A percentile compares a stretch with the other conserved stretches of the same genome.
Evolutionary conservation across 2,113 vertebrate genomes (phyloP).

Genomic region (Cervus canadensis): DNA sequence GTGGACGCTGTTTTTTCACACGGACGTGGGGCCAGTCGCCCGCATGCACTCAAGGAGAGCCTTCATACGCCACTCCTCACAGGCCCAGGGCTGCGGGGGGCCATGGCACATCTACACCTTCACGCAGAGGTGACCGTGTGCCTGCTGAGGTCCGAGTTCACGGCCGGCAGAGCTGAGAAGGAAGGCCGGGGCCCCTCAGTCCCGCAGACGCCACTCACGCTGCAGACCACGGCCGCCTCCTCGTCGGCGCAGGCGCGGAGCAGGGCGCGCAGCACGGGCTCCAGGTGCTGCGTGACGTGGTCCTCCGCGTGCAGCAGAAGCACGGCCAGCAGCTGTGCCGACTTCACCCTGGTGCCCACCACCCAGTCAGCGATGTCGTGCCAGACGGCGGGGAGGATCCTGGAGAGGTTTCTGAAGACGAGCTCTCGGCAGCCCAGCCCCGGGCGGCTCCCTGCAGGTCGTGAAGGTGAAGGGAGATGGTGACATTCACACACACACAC

Average conservation of each 20-base stretch:
- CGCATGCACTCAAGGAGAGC: neutral
- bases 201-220: constrained; percentile 80
- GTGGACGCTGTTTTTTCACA: neutral
- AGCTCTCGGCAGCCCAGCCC: constrained; percentile 94
- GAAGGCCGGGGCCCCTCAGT: fast-evolving
- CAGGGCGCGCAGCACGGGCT: constrained; percentile 85
- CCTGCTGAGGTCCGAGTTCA: neutral
- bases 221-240: constrained; percentile 84
- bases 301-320: constrained; percentile 93
- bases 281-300: constrained; percentile 92
- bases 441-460: constrained; percentile 84
- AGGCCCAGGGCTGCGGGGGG: neutral
- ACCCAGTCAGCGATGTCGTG: constrained; percentile 93
- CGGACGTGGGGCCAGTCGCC: fast-evolving
- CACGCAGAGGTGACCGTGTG: neutral
- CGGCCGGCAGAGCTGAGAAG: fast-evolving
- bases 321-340: constrained; percentile 86
- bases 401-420: constrained; percentile 91
- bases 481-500: neutral
- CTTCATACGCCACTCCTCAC: fast-evolving
- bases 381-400: constrained; percentile 89
- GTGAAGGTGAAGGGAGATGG: fast-evolving
- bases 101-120: neutral
- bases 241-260: constrained; percentile 86
- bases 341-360: constrained; percentile 87